These are phyloP conservation scores for Scaptomyza tumidula DNA, from an alignment of 2,888 invertebrate species.

Conservation along the genomic window DNA sequence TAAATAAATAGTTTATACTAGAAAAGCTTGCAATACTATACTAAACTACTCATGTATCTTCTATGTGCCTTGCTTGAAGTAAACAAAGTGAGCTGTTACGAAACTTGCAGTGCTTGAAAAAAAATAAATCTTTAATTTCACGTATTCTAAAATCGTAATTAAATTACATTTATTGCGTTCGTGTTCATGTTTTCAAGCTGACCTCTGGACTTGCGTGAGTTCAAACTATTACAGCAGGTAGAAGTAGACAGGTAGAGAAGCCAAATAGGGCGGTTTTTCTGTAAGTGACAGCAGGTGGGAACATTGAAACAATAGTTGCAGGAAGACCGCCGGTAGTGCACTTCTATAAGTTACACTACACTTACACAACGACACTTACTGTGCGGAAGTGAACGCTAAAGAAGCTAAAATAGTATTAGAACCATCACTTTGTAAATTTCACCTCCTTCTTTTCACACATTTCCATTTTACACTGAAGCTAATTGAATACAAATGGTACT, in stretches of 20 bases:
- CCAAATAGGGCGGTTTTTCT: conserved; percentile 17
- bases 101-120: not conserved
- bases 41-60: not conserved
- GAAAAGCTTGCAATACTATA: not conserved
- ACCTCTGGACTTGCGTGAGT: conserved; percentile 24
- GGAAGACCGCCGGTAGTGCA: not conserved
- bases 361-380: conserved; percentile 10
- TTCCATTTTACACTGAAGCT: not conserved
- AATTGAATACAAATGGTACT: not conserved
- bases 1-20: conserved; percentile 23
- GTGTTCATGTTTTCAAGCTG: conserved; percentile 15
- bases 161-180: not conserved
- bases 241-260: not conserved
- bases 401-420: not conserved
- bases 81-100: not conserved
- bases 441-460: not conserved
- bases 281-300: conserved; percentile 28
- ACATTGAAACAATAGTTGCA: conserved; percentile 1
- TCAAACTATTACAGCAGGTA: conserved; percentile 35
- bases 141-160: not conserved
- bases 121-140: not conserved
- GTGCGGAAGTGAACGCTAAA: conserved; percentile 15
- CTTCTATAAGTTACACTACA: conserved; percentile 19
- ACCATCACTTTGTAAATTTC: not conserved
- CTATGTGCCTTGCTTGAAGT: not conserved